Evolutionary conservation across 2,113 vertebrate species (phyloP).

Genomic region (Aleadryas rufinucha): DNA sequence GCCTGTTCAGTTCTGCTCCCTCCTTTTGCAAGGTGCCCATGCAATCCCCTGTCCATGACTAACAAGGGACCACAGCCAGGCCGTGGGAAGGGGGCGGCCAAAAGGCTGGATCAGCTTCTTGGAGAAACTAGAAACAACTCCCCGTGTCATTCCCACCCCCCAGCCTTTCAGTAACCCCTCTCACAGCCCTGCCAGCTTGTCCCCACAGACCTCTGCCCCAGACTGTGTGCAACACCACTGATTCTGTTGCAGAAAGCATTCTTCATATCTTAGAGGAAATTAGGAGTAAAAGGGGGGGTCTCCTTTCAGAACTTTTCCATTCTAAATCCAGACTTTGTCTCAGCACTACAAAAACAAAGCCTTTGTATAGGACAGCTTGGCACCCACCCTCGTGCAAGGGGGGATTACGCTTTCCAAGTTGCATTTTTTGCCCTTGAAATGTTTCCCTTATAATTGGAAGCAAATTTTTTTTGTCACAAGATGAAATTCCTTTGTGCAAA

Average conservation of each 20-base stretch:
- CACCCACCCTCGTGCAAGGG: not conserved
- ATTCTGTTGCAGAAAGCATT: not conserved
- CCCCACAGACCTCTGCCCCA: not conserved
- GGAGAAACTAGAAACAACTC: not conserved
- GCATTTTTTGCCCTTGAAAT: slow-evolving; percentile 29
- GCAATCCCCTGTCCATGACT: accelerated
- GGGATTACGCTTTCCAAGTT: not conserved
- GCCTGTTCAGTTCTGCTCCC: not conserved
- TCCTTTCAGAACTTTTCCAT: not conserved
- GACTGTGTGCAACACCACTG: not conserved
- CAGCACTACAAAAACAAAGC: not conserved
- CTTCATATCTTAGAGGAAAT: not conserved
- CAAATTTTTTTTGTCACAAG: slow-evolving; percentile 14
- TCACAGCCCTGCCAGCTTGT: not conserved
- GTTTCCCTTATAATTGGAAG: slow-evolving; percentile 13
- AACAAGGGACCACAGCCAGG: accelerated
- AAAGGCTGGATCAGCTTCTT: not conserved
- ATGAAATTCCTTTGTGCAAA: slow-evolving; percentile 19
- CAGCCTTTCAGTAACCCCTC: not conserved
- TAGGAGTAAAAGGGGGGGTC: not conserved
- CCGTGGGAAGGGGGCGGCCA: accelerated
- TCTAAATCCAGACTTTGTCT: not conserved
- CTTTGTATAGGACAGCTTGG: not conserved
- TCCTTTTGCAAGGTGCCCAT: not conserved
- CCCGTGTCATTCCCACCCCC: not conserved